Evolutionary conservation across 1,140 invertebrate genomes (phyloP), one percentile per base, ranked within the genome.

Genomic region (Carposina sasakii): DNA sequence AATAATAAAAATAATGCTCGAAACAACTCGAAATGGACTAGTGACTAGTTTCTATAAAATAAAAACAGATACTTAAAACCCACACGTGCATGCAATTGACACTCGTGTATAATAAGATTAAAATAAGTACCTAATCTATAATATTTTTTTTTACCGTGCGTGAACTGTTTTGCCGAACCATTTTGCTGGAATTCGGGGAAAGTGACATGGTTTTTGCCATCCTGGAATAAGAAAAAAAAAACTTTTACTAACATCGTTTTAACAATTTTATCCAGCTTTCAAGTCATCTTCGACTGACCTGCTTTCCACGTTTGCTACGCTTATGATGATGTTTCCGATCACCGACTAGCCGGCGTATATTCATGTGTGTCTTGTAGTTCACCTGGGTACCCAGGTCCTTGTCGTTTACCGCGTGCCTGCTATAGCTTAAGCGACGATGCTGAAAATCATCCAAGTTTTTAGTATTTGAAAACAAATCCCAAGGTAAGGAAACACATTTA

Each of bases 321-420:
- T 94, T 93, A 64, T 94, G 89, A 57, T 92, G 89, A 83, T 94
- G 91, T 70, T 93, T 91, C 57, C 92, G 90, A 73, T 96, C 93
- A 45, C 91, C 92, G 23, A 96, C 91, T 78, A 96, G 88, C 15
- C 94, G 88, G 36, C 95, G 88, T 67, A 96, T 95, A 70, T 97
- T 96, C 89, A 96, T 92, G 81, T 96, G 94, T 82, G 94, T 94
- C 74, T 92, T 92, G 79, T 97, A 96, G 85, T 96, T 96, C 65
- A 96, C 93, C 85, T 93, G 91, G 17, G 92, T 95, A 28, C 91
- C 91, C 54, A 96, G 85, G 81, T 96, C 95, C 33, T 91, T 88
- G 75, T 97, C 95, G 71, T 95, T 91, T 31, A 97, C 94, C 42
- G 95, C 93, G 76, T 96, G 94, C 51, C 95, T 88, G 72, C 94